These are phyloP conservation scores for Merluccius polli DNA, from an alignment of 2,797 vertebrate species.

Conservation along the genomic window DNA sequence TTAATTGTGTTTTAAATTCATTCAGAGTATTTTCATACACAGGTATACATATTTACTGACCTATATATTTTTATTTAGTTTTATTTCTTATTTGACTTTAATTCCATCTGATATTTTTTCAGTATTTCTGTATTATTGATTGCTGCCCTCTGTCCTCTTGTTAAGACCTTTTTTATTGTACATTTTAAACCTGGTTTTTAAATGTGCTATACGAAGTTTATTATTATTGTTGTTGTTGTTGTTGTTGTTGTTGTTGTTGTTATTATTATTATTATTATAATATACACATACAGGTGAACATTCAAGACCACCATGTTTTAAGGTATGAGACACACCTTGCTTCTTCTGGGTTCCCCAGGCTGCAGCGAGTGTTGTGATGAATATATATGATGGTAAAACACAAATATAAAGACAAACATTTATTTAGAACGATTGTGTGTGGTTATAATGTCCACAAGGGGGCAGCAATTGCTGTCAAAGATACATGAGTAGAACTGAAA, in stretches of 20 bases:
- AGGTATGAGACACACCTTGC: constrained; percentile 79
- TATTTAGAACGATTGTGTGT: neutral
- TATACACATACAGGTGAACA: constrained; percentile 28
- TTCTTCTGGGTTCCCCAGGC: constrained; percentile 84
- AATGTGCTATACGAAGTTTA: neutral
- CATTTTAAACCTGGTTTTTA: too few relatives aligned
- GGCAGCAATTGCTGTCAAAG: constrained; percentile 33
- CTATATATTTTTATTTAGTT: too few relatives aligned
- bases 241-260: too few relatives aligned
- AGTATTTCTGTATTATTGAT: too few relatives aligned
- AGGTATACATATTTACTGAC: neutral
- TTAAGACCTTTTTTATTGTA: too few relatives aligned
- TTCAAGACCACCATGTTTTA: constrained; percentile 22
- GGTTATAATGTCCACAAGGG: constrained; percentile 40
- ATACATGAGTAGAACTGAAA: neutral
- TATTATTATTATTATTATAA: neutral
- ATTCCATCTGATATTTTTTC: too few relatives aligned
- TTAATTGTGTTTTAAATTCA: too few relatives aligned
- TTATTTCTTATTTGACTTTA: too few relatives aligned
- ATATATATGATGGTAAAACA: constrained; percentile 65
- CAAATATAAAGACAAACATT: constrained; percentile 19
- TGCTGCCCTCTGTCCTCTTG: too few relatives aligned
- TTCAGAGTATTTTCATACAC: neutral
- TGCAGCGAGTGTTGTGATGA: constrained; percentile 74
- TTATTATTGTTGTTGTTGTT: too few relatives aligned